Evolutionary conservation across 2,888 invertebrate genomes (phyloP), one percentile per base, ranked within the genome.

Genomic region (Melipona bicolor): DNA sequence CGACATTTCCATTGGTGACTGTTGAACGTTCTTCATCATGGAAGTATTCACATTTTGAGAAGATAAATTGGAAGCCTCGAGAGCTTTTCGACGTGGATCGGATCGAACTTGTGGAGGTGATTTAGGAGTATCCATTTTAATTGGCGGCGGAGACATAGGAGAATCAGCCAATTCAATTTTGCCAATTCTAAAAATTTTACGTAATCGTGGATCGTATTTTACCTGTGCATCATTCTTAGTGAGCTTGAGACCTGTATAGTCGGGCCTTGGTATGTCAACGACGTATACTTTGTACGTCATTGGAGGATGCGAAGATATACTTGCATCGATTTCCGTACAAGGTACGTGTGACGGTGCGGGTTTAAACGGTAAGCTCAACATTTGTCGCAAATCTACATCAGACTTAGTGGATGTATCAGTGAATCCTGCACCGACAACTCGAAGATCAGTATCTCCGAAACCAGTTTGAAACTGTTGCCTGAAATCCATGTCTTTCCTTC

Each of bases 281-380:
- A 95, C 91, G 64, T 94, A 92, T 11, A 97, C 95, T 93, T 96
- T 96, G 95, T 97, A 98, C 0, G 95, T 90, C 74, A 98, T 96
- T 0, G 97, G 97, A 0, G 96, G 96, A 93, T 98, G 98, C 64
- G 97, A 97, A 74, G 96, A 96, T 67, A 97, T 96, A 59, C 97
- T 97, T 15, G 97, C 98, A 92, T 98, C 97, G 84, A 98, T 98
- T 95, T 98, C 98, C 0, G 97, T 97, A 49, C 98, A 98, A 0
- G 98, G 98, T 21, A 97, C 96, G 93, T 97, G 98, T 89, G 97
- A 96, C n/a, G 97, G 96, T 70, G 97, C 96, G 15, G 97, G 96
- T 93, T 98, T 97, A 92, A 98, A 98, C 0, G 98, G 97, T 79
- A 97, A 94, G 49, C 96, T 96, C 89, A 97, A 94, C 91, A 94